A percentile compares a stretch with the other conserved stretches of the same genome.
These are phyloP conservation scores for Hyphantria cunea DNA, from an alignment of 1,140 invertebrate genomes.

Conservation along the genomic window DNA sequence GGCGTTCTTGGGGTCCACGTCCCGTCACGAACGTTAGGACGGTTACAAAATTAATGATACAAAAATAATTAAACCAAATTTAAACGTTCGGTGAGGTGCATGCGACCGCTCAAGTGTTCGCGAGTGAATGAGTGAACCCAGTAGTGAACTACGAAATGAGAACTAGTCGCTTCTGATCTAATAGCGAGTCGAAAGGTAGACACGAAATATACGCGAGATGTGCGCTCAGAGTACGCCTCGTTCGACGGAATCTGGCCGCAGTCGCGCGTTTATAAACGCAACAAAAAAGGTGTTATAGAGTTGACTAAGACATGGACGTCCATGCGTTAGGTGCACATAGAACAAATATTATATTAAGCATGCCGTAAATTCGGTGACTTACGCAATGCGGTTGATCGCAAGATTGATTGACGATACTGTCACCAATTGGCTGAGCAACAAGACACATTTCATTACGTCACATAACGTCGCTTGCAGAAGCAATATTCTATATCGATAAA, in stretches of 20 bases:
- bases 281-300: constrained; percentile 34
- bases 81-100: constrained; percentile 45
- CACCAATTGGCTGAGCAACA: constrained; percentile 91
- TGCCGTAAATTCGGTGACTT: constrained; percentile 84
- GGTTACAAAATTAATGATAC: constrained; percentile 51
- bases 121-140: constrained; percentile 31
- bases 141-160: constrained; percentile 28
- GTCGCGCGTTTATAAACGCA: constrained; percentile 17
- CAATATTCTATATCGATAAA: constrained; percentile 32
- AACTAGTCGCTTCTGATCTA: constrained; percentile 23
- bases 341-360: constrained; percentile 54
- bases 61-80: constrained; percentile 48
- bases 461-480: constrained; percentile 68
- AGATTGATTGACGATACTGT: constrained; percentile 94
- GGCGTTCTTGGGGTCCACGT: constrained; percentile 43
- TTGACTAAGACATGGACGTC: constrained; percentile 51
- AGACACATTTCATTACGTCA: constrained; percentile 75
- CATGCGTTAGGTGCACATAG: constrained; percentile 70
- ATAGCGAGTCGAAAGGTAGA: constrained; percentile 18
- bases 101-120: constrained; percentile 48
- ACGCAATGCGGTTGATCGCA: constrained; percentile 94
- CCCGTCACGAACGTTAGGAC: constrained; percentile 38
- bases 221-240: background rate
- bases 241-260: background rate
- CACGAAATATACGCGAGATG: background rate